Base-by-base conservation (phyloP, 1,140 invertebrate species). In the Myzus persicae region DNA sequence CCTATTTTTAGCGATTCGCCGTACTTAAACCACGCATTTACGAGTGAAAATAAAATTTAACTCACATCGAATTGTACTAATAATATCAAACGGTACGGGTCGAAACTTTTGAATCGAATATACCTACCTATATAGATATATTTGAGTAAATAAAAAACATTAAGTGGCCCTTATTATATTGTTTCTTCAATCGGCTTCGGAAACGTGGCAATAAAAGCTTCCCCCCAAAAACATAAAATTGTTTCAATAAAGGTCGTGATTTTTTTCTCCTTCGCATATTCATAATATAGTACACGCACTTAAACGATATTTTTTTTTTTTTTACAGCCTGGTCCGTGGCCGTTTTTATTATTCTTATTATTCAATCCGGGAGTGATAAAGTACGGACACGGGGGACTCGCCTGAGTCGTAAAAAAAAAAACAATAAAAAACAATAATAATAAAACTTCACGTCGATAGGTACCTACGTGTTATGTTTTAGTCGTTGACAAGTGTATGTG, bases 211-310 rank as follows among this genome's bases (percentile, higher is more conserved):
- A 87, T 46, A 87, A 87, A 87, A 87, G n/a, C 18, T 46, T 87
- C 24, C 14, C 44, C 31, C 44, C 31, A 2, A 87, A 36, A 87
- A 22, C 85, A 46, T 87, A 87, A 46, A 87, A 87, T n/a, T n/a
- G 31, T 87, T 87, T 87, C 85, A 87, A 87, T 87, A 87, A 87
- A 46, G 31, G 85, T 87, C 31, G 44, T 48, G 85, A 87, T 87
- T 36, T 85, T 85, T 22, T 42, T 87, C n/a, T 87, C 26, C 26
- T 14, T n/a, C 31, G 14, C n/a, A 22, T 48, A 11, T 46, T 14
- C 31, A 87, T 22, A n/a, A 87, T 46, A 87, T 24, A 48, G 14
- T 85, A 44, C 31, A 1, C 5, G 6, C 42, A 87, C 84, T 87
- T 46, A n/a, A 87, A 46, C 36, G 46, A 40, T 40, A 3, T 84